Percentiles rank a stretch among this genome's conserved stretches.
These are phyloP conservation scores for Eustalomyia histrio DNA, from an alignment of 2,888 invertebrate species.

Conservation along the genomic window DNA sequence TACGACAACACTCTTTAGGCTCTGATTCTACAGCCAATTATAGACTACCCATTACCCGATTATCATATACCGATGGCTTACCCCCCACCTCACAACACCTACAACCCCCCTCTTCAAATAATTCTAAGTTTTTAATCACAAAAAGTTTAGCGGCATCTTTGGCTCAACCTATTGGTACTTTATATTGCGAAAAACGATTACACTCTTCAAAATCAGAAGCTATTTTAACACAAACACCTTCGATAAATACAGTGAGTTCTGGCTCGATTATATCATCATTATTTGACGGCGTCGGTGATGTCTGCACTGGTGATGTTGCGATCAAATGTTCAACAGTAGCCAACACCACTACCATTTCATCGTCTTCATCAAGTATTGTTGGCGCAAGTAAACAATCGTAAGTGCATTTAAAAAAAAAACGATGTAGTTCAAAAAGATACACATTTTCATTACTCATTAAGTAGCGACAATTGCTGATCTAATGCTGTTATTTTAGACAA, in stretches of 20 bases:
- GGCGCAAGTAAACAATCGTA: conserved; percentile 57
- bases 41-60: conserved; percentile 46
- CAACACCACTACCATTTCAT: conserved; percentile 34
- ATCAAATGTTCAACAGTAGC: not conserved
- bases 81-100: not conserved
- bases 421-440: too few species aligned
- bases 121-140: conserved; percentile 69
- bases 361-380: conserved; percentile 34
- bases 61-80: conserved; percentile 34
- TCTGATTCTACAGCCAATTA: conserved; percentile 39
- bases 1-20: conserved; percentile 56
- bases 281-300: conserved; percentile 11
- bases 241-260: conserved; percentile 25
- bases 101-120: conserved; percentile 13
- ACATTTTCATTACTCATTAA: too few species aligned
- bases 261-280: conserved; percentile 22
- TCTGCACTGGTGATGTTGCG: not conserved
- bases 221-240: conserved; percentile 68
- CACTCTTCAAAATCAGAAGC: conserved; percentile 79
- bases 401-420: too few species aligned
- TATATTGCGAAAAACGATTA: conserved; percentile 79
- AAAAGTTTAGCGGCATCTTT: conserved; percentile 77
- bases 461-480: too few species aligned
- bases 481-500: too few species aligned
- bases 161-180: conserved; percentile 76